Conservation (phyloP, 2,888 invertebrate genomes). For the Mamestra brassicae region DNA sequence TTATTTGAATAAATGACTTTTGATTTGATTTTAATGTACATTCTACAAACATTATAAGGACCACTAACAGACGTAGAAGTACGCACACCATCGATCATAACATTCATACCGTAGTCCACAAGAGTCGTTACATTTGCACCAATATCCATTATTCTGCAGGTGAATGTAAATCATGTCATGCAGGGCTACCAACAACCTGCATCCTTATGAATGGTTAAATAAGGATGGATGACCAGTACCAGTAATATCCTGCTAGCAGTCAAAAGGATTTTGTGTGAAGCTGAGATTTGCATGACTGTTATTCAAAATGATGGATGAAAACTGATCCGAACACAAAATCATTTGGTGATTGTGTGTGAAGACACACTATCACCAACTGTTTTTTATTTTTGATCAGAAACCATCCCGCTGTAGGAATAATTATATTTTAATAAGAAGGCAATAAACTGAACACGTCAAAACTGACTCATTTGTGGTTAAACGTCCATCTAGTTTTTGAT, state of each 20-base stretch:
- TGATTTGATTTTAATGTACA: no score
- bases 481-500: no score
- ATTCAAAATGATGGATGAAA: no score
- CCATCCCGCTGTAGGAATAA: no score
- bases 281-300: neutral
- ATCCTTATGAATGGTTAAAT: neutral
- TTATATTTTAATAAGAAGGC: no score
- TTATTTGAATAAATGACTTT: no score
- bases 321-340: no score
- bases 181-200: neutral
- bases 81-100: neutral
- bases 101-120: neutral
- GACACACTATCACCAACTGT: no score
- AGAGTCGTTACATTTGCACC: neutral
- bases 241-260: neutral
- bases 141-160: conserved; percentile 29
- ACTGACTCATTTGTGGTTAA: no score
- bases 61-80: neutral
- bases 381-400: no score
- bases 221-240: conserved; percentile 3
- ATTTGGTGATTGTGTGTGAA: no score
- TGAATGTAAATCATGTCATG: conserved; percentile 28
- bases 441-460: no score
- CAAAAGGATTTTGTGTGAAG: neutral
- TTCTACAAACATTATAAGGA: neutral